Evolutionary conservation across 2,888 invertebrate genomes (phyloP), one percentile per base, ranked within the genome.

Genomic region (Halictus ligatus): DNA sequence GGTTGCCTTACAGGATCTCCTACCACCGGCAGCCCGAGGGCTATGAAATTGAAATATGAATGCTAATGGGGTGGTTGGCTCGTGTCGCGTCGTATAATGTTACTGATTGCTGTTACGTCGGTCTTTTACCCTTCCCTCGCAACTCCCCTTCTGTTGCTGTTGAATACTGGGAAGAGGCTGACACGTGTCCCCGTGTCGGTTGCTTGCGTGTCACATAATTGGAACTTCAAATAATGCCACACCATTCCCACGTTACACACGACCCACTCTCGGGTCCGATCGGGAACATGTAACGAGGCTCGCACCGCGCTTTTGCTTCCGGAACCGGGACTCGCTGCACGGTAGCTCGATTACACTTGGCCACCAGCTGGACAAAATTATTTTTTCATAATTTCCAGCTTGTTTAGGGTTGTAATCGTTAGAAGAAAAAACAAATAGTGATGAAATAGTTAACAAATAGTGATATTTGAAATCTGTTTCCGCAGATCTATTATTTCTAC

Each of bases 31-130:
- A 76, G 80, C 83, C 86, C 74, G 81, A 85, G 89, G 88, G 88
- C 89, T 86, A 88, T 90, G 91, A 92, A 92, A 93, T 93, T 93
- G 92, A 93, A 93, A 92, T 92, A 92, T 91, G 91, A 92, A 93
- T 92, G 92, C 91, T 93, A 93, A 93, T 92, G 91, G 90, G 88
- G 87, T 85, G 90, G 83, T 83, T 85, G 81, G 84, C 89, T 90
- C 88, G 86, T 88, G 88, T 82, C 87, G 81, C 86, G 83, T 89
- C 87, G 86, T 92, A 88, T 90, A 90, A 91, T 87, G 89, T 91
- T 91, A 90, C 89, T 83, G 90, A 90, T 92, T 91, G 90, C 89
- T 79, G 85, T 81, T 80, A 83, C 84, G 71, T 81, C 80, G 83
- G 79, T 81, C 80, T 86, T 84, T 82, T 82, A 80, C 82, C 83